Percentiles rank a stretch among this genome's conserved stretches.
phyloP scores from a whole-genome alignment of 2,888 invertebrate genomes.

The Malthinus seriepunctatus region DNA sequence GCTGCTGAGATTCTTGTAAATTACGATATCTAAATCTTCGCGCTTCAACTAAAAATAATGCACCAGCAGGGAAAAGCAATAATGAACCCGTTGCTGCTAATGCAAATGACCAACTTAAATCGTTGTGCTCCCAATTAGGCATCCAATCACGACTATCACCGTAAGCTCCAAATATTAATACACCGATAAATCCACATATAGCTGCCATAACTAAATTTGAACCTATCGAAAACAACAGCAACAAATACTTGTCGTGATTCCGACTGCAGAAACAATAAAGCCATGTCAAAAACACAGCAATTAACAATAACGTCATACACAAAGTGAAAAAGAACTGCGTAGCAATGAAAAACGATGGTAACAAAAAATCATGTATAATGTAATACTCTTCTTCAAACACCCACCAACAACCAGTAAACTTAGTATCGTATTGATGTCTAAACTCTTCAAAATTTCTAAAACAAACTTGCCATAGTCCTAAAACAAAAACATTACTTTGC shows the following conservation, averaged over 20 bases:
- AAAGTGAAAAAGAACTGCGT: slow-evolving; percentile 94
- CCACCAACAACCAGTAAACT: slow-evolving; percentile 92
- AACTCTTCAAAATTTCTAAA: slow-evolving; percentile 87
- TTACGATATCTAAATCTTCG: slow-evolving; percentile 75
- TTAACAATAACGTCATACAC: slow-evolving; percentile 78
- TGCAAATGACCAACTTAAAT: slow-evolving; percentile 92
- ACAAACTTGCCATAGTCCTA: slow-evolving; percentile 95
- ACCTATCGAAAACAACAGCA: slow-evolving; percentile 75
- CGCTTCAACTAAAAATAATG: slow-evolving; percentile 82
- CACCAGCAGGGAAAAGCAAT: slow-evolving; percentile 73
- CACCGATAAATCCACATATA: slow-evolving; percentile 79
- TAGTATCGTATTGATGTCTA: slow-evolving; percentile 80
- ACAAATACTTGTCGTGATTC: slow-evolving; percentile 75
- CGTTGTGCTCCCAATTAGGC: slow-evolving; percentile 95
- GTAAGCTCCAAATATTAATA: slow-evolving; percentile 85
- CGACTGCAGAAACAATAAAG: slow-evolving; percentile 75
- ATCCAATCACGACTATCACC: slow-evolving; percentile 94
- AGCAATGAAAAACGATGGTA: slow-evolving; percentile 90
- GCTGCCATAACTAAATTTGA: slow-evolving; percentile 74
- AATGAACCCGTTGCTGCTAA: slow-evolving; percentile 81
- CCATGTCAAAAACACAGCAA: slow-evolving; percentile 74
- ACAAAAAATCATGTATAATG: slow-evolving; percentile 85
- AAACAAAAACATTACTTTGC: slow-evolving; percentile 42
- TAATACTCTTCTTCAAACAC: slow-evolving; percentile 97
- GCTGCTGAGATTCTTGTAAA: slow-evolving; percentile 69